Base-by-base conservation (phyloP, 2,888 invertebrate genomes). In the Venusia cambrica region DNA sequence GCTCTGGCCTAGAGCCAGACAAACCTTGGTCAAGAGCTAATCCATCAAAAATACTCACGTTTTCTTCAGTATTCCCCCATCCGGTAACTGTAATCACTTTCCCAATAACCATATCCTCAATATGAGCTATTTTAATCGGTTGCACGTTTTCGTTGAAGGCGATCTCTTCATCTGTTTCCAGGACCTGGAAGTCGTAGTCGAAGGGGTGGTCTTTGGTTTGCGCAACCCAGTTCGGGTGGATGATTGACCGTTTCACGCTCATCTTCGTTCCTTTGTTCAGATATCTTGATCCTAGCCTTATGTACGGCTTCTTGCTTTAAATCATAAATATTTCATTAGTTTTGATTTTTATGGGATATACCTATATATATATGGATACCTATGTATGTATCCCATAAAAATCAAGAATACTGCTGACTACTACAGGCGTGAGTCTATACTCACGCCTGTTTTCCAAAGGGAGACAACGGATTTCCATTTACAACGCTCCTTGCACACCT, bases 31-130 rank as follows among this genome's bases (percentile, higher is more conserved):
- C n/a, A n/a, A n/a, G n/a, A n/a, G n/a, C n/a, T n/a, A n/a, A n/a
- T n/a, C n/a, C n/a, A n/a, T n/a, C n/a, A n/a, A 15, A 8, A 4
- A 11, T 10, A 73, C 83, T 78, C 50, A 84, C 85, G 49, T 80
- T 78, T 51, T 85, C 84, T 6, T 71, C 64, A 2, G 80, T 83
- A 14, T 80, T 79, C 0, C 87, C 85, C 87, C 87, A 87, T 9
- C 87, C 87, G 15, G 84, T 78, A 0, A 85, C 85, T 0, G 79
- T 75, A 0, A 85, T 45, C 0, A 80, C 63, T 43, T 76, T 80
- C 0, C 85, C 87, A 22, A 79, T 72, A 0, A 72, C 65, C 79
- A 87, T 79, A 20, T 87, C 85, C 38, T 80, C 72, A 0, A 79
- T 69, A 26, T 67, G 71, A 0, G 72, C 87, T n/a, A 87, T 44